Conservation (phyloP, 1,140 invertebrate genomes). For the Amphibalanus amphitrite region DNA sequence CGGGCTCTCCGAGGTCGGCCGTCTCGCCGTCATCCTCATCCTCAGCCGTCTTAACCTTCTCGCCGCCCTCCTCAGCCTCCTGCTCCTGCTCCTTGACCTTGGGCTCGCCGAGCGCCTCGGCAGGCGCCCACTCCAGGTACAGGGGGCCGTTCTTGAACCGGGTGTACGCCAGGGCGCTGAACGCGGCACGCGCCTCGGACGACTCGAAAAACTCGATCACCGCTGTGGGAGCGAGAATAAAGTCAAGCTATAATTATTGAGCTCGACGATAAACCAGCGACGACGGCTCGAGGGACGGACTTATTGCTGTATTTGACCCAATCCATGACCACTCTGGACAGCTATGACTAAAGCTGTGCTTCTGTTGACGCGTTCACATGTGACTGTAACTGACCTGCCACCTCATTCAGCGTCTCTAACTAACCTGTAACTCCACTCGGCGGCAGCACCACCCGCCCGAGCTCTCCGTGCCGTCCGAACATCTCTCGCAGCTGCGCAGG, state of each 20-base stretch:
- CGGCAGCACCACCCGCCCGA: conserved; percentile 67
- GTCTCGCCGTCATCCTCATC: conserved; percentile 9
- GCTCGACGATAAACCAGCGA: too few relatives aligned
- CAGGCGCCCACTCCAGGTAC: conserved; percentile 97
- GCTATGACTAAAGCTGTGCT: too few relatives aligned
- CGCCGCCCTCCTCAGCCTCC: background rate
- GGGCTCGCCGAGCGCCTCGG: conserved; percentile 43
- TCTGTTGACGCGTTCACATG: too few relatives aligned
- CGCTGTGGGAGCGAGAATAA: conserved; percentile 28
- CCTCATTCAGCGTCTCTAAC: too few relatives aligned
- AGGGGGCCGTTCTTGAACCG: conserved; percentile 75
- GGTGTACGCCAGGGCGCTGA: conserved; percentile 74
- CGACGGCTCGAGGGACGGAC: too few relatives aligned
- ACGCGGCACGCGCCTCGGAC: conserved; percentile 77
- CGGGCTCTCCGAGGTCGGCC: conserved; percentile 9
- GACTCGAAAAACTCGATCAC: conserved; percentile 83
- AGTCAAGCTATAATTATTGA: too few relatives aligned
- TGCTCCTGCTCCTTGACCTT: conserved; percentile 4
- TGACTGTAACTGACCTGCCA: too few relatives aligned
- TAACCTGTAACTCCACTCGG: conserved; percentile 60
- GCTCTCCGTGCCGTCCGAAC: conserved; percentile 57
- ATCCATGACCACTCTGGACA: conserved; percentile 10
- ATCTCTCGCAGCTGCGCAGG: conserved; percentile 50
- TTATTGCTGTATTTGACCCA: too few relatives aligned
- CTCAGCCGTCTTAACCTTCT: background rate